These are phyloP conservation scores for fruit fly (Drosophila melanogaster) DNA, from an alignment of 1,140 invertebrate genomes.

Conservation along the genomic window DNA sequence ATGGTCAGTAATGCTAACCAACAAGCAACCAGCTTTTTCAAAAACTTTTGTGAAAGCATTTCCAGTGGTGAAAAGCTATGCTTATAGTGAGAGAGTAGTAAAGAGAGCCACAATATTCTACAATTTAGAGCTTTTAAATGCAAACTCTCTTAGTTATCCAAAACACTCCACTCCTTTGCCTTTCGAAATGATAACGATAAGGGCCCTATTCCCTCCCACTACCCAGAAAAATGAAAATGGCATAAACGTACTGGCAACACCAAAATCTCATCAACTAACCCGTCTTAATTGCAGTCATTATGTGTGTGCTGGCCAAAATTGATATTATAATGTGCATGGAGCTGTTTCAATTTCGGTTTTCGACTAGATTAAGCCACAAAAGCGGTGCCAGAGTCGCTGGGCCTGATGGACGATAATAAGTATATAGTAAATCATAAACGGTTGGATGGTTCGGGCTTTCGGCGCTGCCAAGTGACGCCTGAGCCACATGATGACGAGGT, in stretches of 20 bases:
- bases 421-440: conserved; percentile 54
- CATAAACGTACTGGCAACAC: conserved; percentile 2
- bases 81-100: background rate
- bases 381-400: conserved; percentile 23
- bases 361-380: conserved; percentile 66
- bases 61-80: conserved; percentile 51
- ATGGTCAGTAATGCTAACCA: background rate
- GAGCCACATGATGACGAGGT: conserved; percentile 26
- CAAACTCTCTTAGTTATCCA: conserved; percentile 3
- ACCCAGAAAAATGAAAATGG: background rate
- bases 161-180: conserved; percentile 1
- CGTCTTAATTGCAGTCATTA: conserved; percentile 71
- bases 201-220: background rate
- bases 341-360: conserved; percentile 37
- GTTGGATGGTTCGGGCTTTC: conserved; percentile 37
- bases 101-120: conserved; percentile 10
- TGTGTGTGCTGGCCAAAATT: conserved; percentile 39
- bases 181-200: conserved; percentile 72
- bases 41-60: conserved; percentile 1
- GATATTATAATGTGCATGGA: conserved; percentile 64
- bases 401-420: conserved; percentile 36
- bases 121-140: background rate
- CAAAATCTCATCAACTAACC: conserved; percentile 43
- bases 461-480: conserved; percentile 41
- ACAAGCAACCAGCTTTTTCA: conserved; percentile 4